These are phyloP conservation scores for Crocodylus rhombifer DNA, from an alignment of 2,797 vertebrate species.

Conservation along the genomic window DNA sequence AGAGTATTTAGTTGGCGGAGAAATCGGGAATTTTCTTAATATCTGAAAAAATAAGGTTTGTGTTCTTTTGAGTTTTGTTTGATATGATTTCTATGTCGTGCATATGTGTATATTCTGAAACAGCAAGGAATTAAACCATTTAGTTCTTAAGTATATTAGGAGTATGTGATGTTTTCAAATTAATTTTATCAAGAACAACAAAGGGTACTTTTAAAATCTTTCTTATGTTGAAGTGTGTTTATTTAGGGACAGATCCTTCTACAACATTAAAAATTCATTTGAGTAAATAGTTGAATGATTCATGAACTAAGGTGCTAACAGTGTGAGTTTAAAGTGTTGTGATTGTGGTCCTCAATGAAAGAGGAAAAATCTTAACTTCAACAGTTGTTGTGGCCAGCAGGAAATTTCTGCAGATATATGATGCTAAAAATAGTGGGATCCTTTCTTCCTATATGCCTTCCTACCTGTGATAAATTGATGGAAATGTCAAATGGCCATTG, in stretches of 20 bases:
- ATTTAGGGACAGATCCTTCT: not conserved
- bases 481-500: not conserved
- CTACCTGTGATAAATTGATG: slow-evolving; percentile 11
- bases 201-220: not conserved
- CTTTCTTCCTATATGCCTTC: not conserved
- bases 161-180: not conserved
- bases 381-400: slow-evolving; percentile 5
- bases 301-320: not conserved
- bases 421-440: not conserved
- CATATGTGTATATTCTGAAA: not conserved
- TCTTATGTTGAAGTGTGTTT: not conserved
- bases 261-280: not conserved
- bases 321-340: not conserved
- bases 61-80: not conserved
- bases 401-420: slow-evolving; percentile 14
- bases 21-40: not conserved
- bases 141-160: not conserved
- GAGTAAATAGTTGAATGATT: not conserved
- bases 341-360: not conserved
- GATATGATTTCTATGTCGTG: not conserved
- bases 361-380: not conserved
- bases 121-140: rapidly evolving
- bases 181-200: not conserved
- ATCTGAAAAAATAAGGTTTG: not conserved
- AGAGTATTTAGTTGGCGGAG: not conserved